phyloP scores from a whole-genome alignment of 2,888 invertebrate species.

The Euspilapteryx auroguttella region DNA sequence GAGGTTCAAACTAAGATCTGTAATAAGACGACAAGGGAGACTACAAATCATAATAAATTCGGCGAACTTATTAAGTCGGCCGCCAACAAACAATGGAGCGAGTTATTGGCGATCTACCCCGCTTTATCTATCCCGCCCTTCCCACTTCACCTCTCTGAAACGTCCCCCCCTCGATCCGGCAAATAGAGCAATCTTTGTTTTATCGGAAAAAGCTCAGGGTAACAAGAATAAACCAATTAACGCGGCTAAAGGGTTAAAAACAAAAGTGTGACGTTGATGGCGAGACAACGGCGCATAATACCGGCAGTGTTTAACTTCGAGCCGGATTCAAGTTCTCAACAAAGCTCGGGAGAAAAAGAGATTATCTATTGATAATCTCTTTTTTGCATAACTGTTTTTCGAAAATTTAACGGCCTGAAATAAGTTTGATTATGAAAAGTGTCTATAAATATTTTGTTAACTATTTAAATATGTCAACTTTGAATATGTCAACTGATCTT shows the following conservation, averaged over 20 bases:
- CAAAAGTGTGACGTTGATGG: slow-evolving; percentile 9
- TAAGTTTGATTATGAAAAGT: too few species aligned
- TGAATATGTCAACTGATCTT: too few species aligned
- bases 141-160: slow-evolving; percentile 14
- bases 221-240: slow-evolving; percentile 49
- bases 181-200: slow-evolving; percentile 44
- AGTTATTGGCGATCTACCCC: slow-evolving; percentile 54
- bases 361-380: too few species aligned
- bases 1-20: too few species aligned
- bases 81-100: slow-evolving; percentile 54
- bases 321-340: too few species aligned
- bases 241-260: slow-evolving; percentile 27
- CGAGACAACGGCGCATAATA: slow-evolving; percentile 7
- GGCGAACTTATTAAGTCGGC: slow-evolving; percentile 56
- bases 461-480: too few species aligned
- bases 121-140: slow-evolving; percentile 30
- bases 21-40: slow-evolving; percentile 47
- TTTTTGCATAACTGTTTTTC: too few species aligned
- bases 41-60: slow-evolving; percentile 57
- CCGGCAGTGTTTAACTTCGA: too few species aligned
- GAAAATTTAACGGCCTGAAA: too few species aligned
- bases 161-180: slow-evolving; percentile 18
- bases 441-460: too few species aligned
- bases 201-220: slow-evolving; percentile 46
- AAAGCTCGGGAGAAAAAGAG: too few species aligned